These are phyloP conservation scores for Indicator maculatus DNA, from an alignment of 2,113 vertebrate species.

Conservation along the genomic window DNA sequence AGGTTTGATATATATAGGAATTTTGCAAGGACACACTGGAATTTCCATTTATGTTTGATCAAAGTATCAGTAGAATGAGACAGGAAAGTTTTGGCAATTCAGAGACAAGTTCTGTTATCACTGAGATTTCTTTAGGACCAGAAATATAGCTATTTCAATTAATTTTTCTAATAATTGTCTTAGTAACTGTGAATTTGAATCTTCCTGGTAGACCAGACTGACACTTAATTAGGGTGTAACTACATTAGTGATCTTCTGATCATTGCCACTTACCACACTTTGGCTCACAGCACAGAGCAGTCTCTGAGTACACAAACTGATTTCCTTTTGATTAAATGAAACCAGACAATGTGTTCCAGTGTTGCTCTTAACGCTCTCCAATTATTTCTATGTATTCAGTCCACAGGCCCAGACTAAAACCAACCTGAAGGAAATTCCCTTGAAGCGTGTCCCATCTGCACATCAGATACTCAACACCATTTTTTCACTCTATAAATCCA, in stretches of 20 bases:
- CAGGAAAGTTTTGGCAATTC: not conserved
- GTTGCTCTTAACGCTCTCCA: not conserved
- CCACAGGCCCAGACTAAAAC: not conserved
- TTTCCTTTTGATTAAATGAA: constrained; percentile 6
- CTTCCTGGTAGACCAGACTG: not conserved
- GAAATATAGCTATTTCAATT: not conserved
- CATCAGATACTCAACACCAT: not conserved
- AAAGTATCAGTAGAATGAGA: not conserved
- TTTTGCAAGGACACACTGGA: not conserved
- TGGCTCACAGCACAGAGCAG: not conserved
- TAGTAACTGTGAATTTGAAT: not conserved
- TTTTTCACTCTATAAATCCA: constrained; percentile 41
- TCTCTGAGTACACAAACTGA: not conserved
- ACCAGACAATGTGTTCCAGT: constrained; percentile 30
- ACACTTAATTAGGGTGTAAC: constrained; percentile 15
- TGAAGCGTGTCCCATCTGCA: not conserved
- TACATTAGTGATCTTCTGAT: constrained; percentile 2
- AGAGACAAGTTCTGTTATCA: not conserved
- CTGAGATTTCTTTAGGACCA: not conserved
- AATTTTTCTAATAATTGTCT: not conserved
- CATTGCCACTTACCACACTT: not conserved
- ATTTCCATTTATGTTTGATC: constrained; percentile 15
- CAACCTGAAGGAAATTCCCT: not conserved
- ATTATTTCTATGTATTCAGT: not conserved
- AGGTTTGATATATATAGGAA: constrained; percentile 36